Conservation (phyloP, 2,113 vertebrate species). For the Forbesichthys agassizii region DNA sequence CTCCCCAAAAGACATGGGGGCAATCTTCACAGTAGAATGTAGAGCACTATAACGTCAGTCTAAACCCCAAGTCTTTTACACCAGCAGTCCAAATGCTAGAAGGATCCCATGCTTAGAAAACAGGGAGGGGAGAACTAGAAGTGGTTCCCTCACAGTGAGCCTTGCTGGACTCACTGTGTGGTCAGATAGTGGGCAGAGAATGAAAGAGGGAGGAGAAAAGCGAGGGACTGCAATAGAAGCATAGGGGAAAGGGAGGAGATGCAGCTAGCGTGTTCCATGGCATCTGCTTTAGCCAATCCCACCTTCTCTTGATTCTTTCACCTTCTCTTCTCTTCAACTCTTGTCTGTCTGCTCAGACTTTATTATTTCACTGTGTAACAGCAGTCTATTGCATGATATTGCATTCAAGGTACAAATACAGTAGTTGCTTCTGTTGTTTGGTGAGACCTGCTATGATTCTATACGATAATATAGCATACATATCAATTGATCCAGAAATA, state of each 20-base stretch:
- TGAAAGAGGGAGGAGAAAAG: slow-evolving; percentile 30
- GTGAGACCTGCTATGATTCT: too few relatives aligned
- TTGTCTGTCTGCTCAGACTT: not conserved
- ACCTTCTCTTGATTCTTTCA: slow-evolving; percentile 30
- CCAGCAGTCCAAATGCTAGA: not conserved
- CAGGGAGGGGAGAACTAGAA: slow-evolving; percentile 23
- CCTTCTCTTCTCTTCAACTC: slow-evolving; percentile 13
- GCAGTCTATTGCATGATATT: not conserved
- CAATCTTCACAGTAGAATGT: not conserved
- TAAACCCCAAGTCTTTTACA: slow-evolving; percentile 14
- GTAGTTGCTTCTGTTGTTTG: too few relatives aligned
- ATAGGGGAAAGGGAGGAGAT: slow-evolving; percentile 16
- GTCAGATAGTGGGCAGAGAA: slow-evolving; percentile 45
- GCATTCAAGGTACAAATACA: not conserved
- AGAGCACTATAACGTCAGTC: slow-evolving; percentile 10
- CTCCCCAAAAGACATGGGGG: slow-evolving; percentile 16
- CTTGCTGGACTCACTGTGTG: slow-evolving; percentile 45
- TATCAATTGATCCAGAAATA: not conserved
- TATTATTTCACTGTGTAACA: not conserved
- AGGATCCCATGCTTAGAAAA: slow-evolving; percentile 36
- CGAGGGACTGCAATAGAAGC: slow-evolving; percentile 12
- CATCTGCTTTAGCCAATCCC: slow-evolving; percentile 48
- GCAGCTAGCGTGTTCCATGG: slow-evolving; percentile 28
- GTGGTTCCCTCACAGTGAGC: slow-evolving; percentile 17
- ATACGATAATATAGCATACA: not conserved